Conservation (phyloP, 2,113 vertebrate genomes). For the Mirounga angustirostris region DNA sequence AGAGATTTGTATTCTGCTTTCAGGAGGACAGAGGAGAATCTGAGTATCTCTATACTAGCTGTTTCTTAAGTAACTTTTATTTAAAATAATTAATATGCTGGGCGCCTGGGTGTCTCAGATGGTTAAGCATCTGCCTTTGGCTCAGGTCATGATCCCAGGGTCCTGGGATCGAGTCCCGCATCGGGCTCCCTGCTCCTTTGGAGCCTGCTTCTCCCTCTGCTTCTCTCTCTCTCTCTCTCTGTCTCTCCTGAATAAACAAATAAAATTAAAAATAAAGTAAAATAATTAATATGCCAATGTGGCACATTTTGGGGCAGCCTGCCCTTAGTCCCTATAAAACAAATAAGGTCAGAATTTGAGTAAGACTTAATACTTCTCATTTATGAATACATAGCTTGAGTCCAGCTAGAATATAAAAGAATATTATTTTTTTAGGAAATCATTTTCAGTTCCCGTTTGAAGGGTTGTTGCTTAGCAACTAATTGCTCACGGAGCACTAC, state of each 20-base stretch:
- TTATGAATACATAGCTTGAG: not conserved
- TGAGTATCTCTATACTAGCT: not conserved
- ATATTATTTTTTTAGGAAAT: slow-evolving; percentile 12
- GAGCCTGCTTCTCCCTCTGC: too few species aligned
- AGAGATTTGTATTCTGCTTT: not conserved
- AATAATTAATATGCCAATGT: not conserved
- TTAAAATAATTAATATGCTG: not conserved
- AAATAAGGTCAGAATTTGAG: not conserved
- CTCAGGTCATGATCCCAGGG: too few species aligned
- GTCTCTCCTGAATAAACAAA: too few species aligned
- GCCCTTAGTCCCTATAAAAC: not conserved
- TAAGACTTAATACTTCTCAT: not conserved
- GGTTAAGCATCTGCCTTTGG: too few species aligned
- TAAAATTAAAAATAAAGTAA: not conserved
- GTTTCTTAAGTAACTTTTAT: not conserved
- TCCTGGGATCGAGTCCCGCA: too few species aligned
- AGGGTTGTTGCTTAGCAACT: slow-evolving; percentile 70
- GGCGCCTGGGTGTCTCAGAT: too few species aligned
- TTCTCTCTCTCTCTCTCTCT: too few species aligned
- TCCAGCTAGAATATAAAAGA: not conserved
- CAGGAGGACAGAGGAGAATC: not conserved
- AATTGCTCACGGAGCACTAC: slow-evolving; percentile 3
- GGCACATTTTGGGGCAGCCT: not conserved
- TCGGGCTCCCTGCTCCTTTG: too few species aligned
- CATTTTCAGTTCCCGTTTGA: slow-evolving; percentile 30